Percentiles rank a stretch among this genome's conserved stretches.
Evolutionary conservation across 2,113 vertebrate species (phyloP).

Genomic region (crab-eating macaque (Macaca fascicularis)): DNA sequence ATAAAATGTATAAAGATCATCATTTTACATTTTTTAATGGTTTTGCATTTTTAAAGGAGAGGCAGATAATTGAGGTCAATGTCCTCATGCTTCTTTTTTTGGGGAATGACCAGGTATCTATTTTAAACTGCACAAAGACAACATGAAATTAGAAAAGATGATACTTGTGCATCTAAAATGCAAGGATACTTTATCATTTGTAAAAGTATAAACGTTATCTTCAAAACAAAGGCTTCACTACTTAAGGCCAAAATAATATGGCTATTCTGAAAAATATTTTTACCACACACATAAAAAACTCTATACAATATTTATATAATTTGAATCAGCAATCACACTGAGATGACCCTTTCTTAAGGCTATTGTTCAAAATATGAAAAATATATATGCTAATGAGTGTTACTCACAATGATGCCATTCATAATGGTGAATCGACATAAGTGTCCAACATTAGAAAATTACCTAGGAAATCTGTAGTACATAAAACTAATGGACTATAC

Average conservation of each 20-base stretch:
- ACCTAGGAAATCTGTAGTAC: not conserved
- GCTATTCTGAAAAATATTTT: constrained; percentile 13
- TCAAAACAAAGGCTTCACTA: not conserved
- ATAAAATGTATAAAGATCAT: not conserved
- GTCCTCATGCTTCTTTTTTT: not conserved
- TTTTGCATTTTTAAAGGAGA: not conserved
- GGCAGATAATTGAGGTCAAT: not conserved
- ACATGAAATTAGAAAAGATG: not conserved
- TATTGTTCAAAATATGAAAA: not conserved
- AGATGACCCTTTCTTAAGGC: not conserved
- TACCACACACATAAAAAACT: not conserved
- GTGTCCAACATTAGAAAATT: not conserved
- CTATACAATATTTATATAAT: not conserved
- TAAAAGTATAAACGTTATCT: not conserved
- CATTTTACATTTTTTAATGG: not conserved
- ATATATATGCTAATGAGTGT: not conserved
- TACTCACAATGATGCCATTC: not conserved
- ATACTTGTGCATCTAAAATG: not conserved
- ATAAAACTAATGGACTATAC: not conserved
- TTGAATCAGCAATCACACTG: not conserved
- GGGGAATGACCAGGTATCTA: not conserved
- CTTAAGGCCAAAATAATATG: not conserved
- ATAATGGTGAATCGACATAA: not conserved
- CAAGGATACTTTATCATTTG: not conserved
- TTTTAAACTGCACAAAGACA: not conserved